These are phyloP conservation scores for Trichonephila clavipes DNA, from an alignment of 1,140 invertebrate species.

Conservation along the genomic window DNA sequence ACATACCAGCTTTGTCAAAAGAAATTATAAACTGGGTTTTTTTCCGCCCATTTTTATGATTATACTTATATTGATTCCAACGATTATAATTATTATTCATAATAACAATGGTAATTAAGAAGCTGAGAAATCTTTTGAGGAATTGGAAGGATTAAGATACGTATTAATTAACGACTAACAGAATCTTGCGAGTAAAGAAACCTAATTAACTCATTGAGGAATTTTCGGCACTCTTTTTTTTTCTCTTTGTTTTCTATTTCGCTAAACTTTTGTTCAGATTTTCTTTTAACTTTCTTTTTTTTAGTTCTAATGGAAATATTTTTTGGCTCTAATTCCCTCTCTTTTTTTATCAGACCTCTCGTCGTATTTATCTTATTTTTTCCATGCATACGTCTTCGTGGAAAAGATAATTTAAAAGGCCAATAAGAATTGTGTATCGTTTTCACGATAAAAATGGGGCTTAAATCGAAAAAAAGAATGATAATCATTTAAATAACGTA, in stretches of 20 bases:
- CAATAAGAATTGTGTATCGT: background rate
- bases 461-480: background rate
- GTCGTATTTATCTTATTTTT: background rate
- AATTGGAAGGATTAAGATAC: background rate
- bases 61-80: background rate
- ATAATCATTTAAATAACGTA: background rate
- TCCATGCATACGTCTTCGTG: background rate
- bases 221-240: background rate
- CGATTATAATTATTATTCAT: slow-evolving; percentile 34
- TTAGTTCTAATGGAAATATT: background rate
- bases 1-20: background rate
- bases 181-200: background rate
- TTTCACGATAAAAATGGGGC: background rate
- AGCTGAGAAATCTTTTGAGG: background rate
- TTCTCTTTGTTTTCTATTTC: background rate
- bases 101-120: slow-evolving; percentile 33
- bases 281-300: background rate
- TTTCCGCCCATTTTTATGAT: background rate
- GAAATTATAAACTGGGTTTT: background rate
- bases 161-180: background rate
- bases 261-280: background rate
- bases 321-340: background rate
- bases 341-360: background rate
- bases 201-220: slow-evolving; percentile 1
- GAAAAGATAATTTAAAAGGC: background rate